Evolutionary conservation across 2,797 vertebrate genomes (phyloP).

Genomic region (Apodemus agrarius): DNA sequence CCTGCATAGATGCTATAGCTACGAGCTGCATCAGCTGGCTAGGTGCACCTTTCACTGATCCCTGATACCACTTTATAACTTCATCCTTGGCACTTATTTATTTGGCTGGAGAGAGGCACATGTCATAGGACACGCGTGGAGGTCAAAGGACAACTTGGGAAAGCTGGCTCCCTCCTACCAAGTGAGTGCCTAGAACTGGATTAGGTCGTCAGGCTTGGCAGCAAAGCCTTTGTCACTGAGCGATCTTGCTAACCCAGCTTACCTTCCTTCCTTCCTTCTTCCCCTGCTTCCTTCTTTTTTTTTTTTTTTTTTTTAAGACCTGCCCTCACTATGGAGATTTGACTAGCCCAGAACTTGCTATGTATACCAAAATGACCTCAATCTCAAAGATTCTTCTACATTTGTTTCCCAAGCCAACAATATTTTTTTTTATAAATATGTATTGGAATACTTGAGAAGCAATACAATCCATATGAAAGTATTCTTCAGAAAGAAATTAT

Average conservation of each 20-base stretch:
- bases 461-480: not conserved
- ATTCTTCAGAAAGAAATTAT: slow-evolving; percentile 47
- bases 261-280: not conserved
- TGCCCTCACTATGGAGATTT: not conserved
- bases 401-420: not conserved
- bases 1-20: not conserved
- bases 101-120: not conserved
- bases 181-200: not conserved
- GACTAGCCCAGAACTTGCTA: not conserved
- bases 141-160: not conserved
- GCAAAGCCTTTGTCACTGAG: not conserved
- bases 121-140: not conserved
- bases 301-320: not conserved
- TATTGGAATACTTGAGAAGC: not conserved
- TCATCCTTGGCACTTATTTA: not conserved
- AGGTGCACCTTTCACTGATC: not conserved
- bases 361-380: not conserved
- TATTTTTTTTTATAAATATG: not conserved
- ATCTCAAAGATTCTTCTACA: not conserved
- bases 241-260: not conserved
- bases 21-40: not conserved
- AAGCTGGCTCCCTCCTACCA: not conserved
- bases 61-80: not conserved
- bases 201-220: not conserved
- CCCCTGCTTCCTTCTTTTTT: too few species aligned